Evolutionary conservation across 1,140 invertebrate species (phyloP), one percentile per base, ranked within the genome.

Genomic region (Halyomorpha halys): DNA sequence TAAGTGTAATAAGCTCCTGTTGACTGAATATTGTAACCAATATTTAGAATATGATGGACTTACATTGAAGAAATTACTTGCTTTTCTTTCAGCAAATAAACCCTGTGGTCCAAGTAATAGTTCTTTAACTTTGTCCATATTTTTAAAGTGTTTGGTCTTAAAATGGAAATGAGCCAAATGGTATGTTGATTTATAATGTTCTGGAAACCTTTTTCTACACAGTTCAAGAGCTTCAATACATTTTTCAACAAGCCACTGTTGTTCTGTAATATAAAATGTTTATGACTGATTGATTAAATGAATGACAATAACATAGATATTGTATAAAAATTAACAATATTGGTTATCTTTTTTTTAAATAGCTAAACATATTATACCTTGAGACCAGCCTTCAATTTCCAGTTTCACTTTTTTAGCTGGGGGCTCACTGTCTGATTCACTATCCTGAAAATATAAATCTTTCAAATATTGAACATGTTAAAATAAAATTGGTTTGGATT

Each of bases 101-200:
- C 92, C 92, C 68, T 81, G 81, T 67, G 80, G 82, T 0, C 82
- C 82, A 54, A 91, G 71, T 64, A 92, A 79, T 13, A 91, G 75
- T 68, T 89, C 83, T 69, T 83, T 80, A 67, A 85, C 85, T 72
- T 83, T 84, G 63, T 78, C 76, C 30, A 84, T 78, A 73, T 89
- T 81, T 72, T 82, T 85, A 51, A 81, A 78, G 51, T 77, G 76
- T 71, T 84, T 80, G 23, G 86, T 89, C 65, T 86, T 80, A 71
- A 87, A 89, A 74, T 87, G 93, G 70, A 90, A 86, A 74, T 94
- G 83, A 2, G 90, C 86, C 30, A 97, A 74, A 66, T 92, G 81
- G 74, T 94, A 96, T 27, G 93, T 78, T 0, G 91, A 89, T 76
- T 97, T 97, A 74, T 95, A 96, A 77, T 97, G 92, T 69, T 90